Percentiles rank a stretch among this genome's conserved stretches.
Evolutionary conservation across 2,797 vertebrate species (phyloP).

Genomic region (Micromesistius poutassou): DNA sequence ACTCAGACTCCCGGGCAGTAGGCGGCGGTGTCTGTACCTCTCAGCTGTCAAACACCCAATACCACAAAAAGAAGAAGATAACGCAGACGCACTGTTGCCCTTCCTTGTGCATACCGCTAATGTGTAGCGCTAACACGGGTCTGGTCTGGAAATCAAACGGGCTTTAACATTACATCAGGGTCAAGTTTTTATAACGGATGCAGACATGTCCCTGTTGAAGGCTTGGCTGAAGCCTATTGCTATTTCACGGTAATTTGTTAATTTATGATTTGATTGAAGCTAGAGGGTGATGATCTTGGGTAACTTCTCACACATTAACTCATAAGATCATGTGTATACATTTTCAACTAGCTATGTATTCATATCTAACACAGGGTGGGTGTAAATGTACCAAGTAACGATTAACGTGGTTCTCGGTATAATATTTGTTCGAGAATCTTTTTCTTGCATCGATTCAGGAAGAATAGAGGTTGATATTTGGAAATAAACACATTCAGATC

Average conservation of each 20-base stretch:
- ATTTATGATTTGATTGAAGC: background rate
- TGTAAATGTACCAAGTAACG: too few species aligned
- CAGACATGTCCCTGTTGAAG: background rate
- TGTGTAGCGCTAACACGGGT: too few species aligned
- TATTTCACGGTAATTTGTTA: background rate
- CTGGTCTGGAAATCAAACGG: too few species aligned
- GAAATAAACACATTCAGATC: too few species aligned
- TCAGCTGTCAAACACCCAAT: background rate
- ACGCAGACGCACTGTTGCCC: background rate
- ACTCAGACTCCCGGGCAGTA: background rate
- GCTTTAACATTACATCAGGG: background rate
- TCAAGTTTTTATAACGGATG: background rate
- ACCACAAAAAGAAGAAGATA: background rate
- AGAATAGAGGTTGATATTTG: too few species aligned
- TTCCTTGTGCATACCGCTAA: background rate
- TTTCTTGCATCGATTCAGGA: too few species aligned
- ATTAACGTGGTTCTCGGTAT: too few species aligned
- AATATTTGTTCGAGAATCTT: too few species aligned
- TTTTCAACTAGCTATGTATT: background rate
- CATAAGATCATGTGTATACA: background rate
- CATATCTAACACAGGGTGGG: too few species aligned
- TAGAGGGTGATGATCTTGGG: background rate
- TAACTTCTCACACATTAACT: background rate
- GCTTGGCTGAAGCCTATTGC: background rate
- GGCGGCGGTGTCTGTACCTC: background rate